These are phyloP conservation scores for Sitta europaea DNA, from an alignment of 2,113 vertebrate species.

Conservation along the genomic window DNA sequence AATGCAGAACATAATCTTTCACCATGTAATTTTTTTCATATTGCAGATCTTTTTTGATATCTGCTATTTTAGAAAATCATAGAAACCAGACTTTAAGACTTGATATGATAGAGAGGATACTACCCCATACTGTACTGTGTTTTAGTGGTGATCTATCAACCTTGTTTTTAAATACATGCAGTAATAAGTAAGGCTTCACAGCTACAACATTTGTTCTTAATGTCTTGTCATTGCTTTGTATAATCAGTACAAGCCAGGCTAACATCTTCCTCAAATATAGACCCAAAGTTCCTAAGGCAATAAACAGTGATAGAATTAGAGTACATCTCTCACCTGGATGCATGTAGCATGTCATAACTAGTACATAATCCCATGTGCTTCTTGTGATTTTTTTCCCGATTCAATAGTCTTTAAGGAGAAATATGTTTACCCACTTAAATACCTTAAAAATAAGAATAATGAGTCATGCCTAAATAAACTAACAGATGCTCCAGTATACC, in stretches of 20 bases:
- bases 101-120: not conserved
- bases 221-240: not conserved
- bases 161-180: not conserved
- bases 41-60: not conserved
- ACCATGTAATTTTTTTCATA: not conserved
- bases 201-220: not conserved
- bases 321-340: not conserved
- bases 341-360: not conserved
- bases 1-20: not conserved
- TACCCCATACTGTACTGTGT: not conserved
- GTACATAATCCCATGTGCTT: not conserved
- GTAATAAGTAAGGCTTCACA: not conserved
- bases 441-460: conserved; percentile 5
- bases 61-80: not conserved
- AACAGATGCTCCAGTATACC: conserved; percentile 47
- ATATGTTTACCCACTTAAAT: not conserved
- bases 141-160: not conserved
- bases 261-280: not conserved
- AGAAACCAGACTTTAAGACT: not conserved
- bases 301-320: not conserved
- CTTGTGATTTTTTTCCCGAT: not conserved
- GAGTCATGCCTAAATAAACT: not conserved
- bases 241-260: not conserved
- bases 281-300: not conserved
- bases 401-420: not conserved